phyloP scores from a whole-genome alignment of 2,888 invertebrate species.

The Parnassius glacialis region DNA sequence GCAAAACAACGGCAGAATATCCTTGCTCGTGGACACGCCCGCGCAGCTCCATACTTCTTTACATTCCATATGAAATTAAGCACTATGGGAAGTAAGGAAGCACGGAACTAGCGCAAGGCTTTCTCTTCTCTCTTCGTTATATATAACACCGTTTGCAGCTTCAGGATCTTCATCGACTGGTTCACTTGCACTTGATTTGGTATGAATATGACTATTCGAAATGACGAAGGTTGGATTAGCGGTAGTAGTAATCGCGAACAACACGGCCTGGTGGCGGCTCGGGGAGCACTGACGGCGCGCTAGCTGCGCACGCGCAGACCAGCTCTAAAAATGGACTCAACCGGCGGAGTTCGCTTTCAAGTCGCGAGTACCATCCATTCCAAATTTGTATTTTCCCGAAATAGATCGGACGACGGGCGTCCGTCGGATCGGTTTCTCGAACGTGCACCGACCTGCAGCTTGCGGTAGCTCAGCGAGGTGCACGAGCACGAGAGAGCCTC shows the following conservation, averaged over 20 bases:
- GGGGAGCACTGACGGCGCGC: constrained; percentile 71
- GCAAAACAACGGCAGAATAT: constrained; percentile 45
- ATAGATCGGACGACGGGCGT: constrained; percentile 81
- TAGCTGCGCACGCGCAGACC: constrained; percentile 77
- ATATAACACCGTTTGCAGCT: constrained; percentile 12
- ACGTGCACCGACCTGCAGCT: constrained; percentile 75
- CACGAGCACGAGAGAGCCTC: constrained; percentile 45
- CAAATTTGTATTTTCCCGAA: constrained; percentile 93
- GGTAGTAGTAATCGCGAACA: constrained; percentile 63
- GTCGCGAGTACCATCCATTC: constrained; percentile 81
- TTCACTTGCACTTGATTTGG: background rate
- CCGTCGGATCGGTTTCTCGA: constrained; percentile 78
- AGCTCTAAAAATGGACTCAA: constrained; percentile 80
- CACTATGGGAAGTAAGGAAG: constrained; percentile 98
- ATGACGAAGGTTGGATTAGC: constrained; percentile 29
- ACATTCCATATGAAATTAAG: constrained; percentile 94
- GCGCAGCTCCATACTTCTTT: constrained; percentile 96
- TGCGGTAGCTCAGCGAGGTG: constrained; percentile 48
- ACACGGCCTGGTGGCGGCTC: constrained; percentile 74
- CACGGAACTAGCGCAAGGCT: constrained; percentile 90
- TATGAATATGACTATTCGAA: no score
- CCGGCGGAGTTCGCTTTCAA: constrained; percentile 77
- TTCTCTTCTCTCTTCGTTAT: constrained; percentile 54
- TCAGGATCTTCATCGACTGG: constrained; percentile 6
- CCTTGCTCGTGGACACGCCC: constrained; percentile 45